These are phyloP conservation scores for Shinisaurus crocodilurus DNA, from an alignment of 2,113 vertebrate genomes.

Conservation along the genomic window DNA sequence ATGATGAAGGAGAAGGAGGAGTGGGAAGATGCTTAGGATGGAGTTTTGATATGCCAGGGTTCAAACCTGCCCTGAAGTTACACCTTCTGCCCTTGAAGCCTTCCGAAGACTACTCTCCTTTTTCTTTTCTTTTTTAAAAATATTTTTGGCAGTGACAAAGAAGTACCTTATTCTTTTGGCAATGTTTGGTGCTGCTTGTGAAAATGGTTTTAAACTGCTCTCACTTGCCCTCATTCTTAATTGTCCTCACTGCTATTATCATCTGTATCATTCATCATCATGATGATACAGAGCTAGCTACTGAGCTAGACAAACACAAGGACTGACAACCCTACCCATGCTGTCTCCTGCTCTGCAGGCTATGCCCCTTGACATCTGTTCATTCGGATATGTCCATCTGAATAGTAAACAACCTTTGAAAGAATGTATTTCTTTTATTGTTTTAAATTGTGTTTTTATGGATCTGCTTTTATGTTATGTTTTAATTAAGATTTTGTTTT, in stretches of 20 bases:
- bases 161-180: neutral
- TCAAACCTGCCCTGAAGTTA: neutral
- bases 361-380: neutral
- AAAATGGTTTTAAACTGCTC: neutral
- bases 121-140: neutral
- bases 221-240: no score
- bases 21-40: rapidly evolving
- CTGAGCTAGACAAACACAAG: neutral
- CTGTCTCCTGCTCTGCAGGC: neutral
- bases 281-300: no score
- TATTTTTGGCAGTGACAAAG: neutral
- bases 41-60: neutral
- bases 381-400: neutral
- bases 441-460: no score
- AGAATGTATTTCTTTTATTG: neutral
- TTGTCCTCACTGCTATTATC: no score
- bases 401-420: neutral
- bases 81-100: neutral
- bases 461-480: no score
- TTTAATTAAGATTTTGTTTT: no score
- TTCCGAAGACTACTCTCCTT: neutral
- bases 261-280: no score
- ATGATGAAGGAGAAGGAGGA: neutral
- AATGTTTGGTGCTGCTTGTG: neutral
- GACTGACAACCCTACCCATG: neutral